Conservation (phyloP, 2,113 vertebrate genomes). For the Octodon degus region DNA sequence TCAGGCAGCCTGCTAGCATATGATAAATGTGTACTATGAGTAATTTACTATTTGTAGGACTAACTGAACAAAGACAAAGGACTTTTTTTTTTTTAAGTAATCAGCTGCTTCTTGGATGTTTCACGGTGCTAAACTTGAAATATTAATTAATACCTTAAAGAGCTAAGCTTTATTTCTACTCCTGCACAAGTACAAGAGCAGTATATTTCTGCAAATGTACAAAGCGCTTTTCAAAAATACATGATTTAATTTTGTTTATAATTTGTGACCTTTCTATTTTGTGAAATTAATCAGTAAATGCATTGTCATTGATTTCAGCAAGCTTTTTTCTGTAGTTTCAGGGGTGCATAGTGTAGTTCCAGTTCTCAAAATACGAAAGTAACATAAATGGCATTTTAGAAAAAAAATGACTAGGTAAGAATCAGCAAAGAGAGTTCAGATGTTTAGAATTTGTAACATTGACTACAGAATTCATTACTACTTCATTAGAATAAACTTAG, state of each 20-base stretch:
- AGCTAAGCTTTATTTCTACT: constrained; percentile 42
- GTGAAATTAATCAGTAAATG: background rate
- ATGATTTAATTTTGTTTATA: constrained; percentile 10
- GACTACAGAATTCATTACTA: background rate
- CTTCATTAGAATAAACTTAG: background rate
- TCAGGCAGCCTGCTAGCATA: constrained; percentile 58
- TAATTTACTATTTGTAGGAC: constrained; percentile 73
- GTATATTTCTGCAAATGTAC: background rate
- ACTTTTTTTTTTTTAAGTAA: background rate
- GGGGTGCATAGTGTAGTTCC: background rate
- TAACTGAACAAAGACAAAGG: constrained; percentile 68
- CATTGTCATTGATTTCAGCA: background rate
- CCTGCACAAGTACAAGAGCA: background rate
- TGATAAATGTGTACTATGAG: constrained; percentile 70
- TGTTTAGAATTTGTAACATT: background rate
- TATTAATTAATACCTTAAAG: constrained; percentile 70
- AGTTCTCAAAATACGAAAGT: background rate
- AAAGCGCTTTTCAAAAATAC: background rate
- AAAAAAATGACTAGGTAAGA: background rate
- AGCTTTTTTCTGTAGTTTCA: background rate
- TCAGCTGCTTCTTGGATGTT: constrained; percentile 57
- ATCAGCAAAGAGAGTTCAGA: background rate
- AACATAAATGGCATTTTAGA: background rate
- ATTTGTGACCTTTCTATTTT: background rate
- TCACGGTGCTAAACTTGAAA: constrained; percentile 60